Evolutionary conservation across 1,140 invertebrate species (phyloP), one percentile per base, ranked within the genome.

Genomic region (Callitettix versicolor): DNA sequence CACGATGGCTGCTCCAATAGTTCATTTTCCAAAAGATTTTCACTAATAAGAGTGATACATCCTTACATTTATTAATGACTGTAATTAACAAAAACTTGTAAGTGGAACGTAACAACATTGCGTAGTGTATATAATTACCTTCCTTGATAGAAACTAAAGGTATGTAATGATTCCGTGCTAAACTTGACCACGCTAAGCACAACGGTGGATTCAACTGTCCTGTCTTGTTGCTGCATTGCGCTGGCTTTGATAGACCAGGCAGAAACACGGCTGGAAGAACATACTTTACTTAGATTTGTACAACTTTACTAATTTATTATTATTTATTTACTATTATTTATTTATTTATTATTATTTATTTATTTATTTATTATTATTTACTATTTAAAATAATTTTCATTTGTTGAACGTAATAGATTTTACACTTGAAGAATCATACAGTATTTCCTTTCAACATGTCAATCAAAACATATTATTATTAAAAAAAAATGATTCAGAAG

Each of bases 141-240:
- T 59, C 62, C 50, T 60, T 62, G 36, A 64, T 51, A 47, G 62
- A 58, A 17, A 64, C 63, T n/a, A 64, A 49, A 55, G 63, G 63
- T 20, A 64, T 61, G 47, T 61, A 64, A 48, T 64, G 63, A 38
- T 64, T 64, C n/a, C 62, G 44, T 22, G 60, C 63, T 14, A 53
- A 44, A 36, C 56, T 62, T 7, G 56, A 57, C 63, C 63, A 64
- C 11, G 63, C 63, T 5, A 64, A 36, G 40, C 60, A 59, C 6
- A 64, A 34, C 18, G 63, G 63, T 18, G 56, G 54, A 55, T 63
- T 64, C 15, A 60, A 44, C 18, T 43, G 49, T 17, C 58, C 60
- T 2, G 26, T 46, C 30, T 63, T 62, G 36, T 55, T 53, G 22
- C 57, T 34, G 46, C 63, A 64, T 7, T 47, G 40, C 26, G 58